phyloP scores from a whole-genome alignment of 1,140 invertebrate genomes.

The Pogonomyrmex californicus region DNA sequence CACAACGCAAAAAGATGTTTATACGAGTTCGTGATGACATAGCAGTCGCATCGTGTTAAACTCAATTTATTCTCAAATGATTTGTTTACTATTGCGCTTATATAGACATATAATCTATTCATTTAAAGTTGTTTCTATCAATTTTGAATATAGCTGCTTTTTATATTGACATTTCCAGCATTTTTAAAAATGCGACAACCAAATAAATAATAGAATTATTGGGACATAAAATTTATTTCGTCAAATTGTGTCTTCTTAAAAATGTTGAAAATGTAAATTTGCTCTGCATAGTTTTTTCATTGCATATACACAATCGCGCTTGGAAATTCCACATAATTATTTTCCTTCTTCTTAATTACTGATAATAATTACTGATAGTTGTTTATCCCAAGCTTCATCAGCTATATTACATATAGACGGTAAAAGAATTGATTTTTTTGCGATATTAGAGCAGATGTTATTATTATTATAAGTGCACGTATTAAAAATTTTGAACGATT shows the following conservation, averaged over 20 bases:
- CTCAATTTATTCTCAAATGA: conserved; percentile 44
- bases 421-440: neutral
- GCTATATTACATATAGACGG: neutral
- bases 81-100: conserved; percentile 55
- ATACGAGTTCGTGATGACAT: conserved; percentile 51
- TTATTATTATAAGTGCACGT: neutral
- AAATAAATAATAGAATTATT: neutral
- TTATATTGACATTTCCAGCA: conserved; percentile 3
- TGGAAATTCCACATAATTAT: conserved; percentile 21
- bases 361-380: neutral
- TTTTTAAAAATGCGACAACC: neutral
- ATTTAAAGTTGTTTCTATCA: neutral
- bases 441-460: neutral
- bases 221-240: neutral
- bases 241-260: neutral
- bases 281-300: neutral
- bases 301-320: conserved; percentile 26
- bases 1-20: conserved; percentile 65
- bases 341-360: neutral
- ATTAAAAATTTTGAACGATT: neutral
- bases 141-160: conserved; percentile 4
- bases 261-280: conserved; percentile 48
- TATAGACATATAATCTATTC: conserved; percentile 40
- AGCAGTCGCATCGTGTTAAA: conserved; percentile 22
- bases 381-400: conserved; percentile 5